A percentile compares a stretch with the other conserved stretches of the same genome.
Evolutionary conservation across 1,140 invertebrate genomes (phyloP).

Genomic region (Meteorus sp.): DNA sequence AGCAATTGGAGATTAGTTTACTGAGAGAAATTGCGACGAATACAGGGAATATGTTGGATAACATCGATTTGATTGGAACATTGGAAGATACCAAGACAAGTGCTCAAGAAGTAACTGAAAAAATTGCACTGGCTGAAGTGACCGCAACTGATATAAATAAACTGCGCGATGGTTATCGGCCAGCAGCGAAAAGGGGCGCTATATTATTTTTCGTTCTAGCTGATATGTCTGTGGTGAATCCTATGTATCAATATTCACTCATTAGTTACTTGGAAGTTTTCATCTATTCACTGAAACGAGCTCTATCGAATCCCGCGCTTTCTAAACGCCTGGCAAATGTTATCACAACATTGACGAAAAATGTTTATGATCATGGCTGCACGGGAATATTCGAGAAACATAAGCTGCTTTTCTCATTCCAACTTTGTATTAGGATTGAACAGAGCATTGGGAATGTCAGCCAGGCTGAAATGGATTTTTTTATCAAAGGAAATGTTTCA

Average conservation of each 20-base stretch:
- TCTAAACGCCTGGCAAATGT: slow-evolving; percentile 76
- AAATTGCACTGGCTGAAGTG: slow-evolving; percentile 71
- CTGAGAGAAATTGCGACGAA: slow-evolving; percentile 80
- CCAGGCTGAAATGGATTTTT: slow-evolving; percentile 83
- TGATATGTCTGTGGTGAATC: slow-evolving; percentile 82
- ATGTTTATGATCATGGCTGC: slow-evolving; percentile 87
- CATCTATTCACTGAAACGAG: slow-evolving; percentile 74
- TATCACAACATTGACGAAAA: slow-evolving; percentile 79
- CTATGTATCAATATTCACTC: slow-evolving; percentile 91
- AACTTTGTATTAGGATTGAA: slow-evolving; percentile 83
- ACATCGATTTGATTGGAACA: slow-evolving; percentile 80
- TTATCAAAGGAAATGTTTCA: slow-evolving; percentile 81
- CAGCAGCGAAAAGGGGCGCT: slow-evolving; percentile 80
- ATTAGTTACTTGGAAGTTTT: slow-evolving; percentile 81
- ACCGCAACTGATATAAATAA: slow-evolving; percentile 80
- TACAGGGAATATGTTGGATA: slow-evolving; percentile 89
- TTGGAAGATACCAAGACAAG: slow-evolving; percentile 88
- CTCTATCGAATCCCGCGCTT: slow-evolving; percentile 74
- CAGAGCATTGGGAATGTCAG: slow-evolving; percentile 65
- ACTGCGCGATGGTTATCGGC: slow-evolving; percentile 78
- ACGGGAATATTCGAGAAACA: slow-evolving; percentile 89
- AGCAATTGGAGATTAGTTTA: slow-evolving; percentile 80
- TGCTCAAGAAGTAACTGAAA: slow-evolving; percentile 75
- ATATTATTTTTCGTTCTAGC: slow-evolving; percentile 87
- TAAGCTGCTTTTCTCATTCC: slow-evolving; percentile 87